phyloP scores from a whole-genome alignment of 2,888 invertebrate genomes.

The Plagodis pulveraria region DNA sequence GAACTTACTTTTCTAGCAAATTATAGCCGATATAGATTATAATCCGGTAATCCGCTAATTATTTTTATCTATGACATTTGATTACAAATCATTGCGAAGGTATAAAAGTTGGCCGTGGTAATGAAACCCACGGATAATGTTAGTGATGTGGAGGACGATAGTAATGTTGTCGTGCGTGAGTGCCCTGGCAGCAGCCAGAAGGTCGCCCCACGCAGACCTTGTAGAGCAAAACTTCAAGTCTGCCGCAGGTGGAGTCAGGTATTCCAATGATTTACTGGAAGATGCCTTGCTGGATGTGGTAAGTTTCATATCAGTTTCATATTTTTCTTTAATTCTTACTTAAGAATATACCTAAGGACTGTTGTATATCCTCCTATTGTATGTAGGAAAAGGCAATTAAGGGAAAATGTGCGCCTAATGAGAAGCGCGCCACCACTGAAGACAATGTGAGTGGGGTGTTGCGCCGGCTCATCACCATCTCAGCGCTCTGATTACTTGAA shows the following conservation, averaged over 20 bases:
- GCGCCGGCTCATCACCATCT: too few relatives aligned
- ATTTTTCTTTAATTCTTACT: neutral
- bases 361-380: too few relatives aligned
- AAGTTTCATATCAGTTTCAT: conserved; percentile 20
- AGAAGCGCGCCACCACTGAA: too few relatives aligned
- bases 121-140: conserved; percentile 6
- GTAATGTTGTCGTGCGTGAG: conserved; percentile 30
- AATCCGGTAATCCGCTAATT: conserved; percentile 23
- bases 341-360: neutral
- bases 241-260: conserved; percentile 37
- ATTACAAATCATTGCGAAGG: conserved; percentile 20
- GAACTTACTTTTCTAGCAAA: conserved; percentile 5
- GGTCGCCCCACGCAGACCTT: conserved; percentile 48
- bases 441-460: too few relatives aligned
- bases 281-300: conserved; percentile 59
- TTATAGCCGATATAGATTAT: conserved; percentile 27
- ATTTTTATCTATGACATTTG: conserved; percentile 26
- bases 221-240: conserved; percentile 41
- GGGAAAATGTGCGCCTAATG: too few relatives aligned
- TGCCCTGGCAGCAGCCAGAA: conserved; percentile 28
- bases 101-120: conserved; percentile 27
- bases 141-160: conserved; percentile 31
- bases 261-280: conserved; percentile 50
- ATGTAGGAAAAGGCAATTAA: too few relatives aligned
- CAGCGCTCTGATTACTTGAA: too few relatives aligned